Conservation (phyloP, 2,113 vertebrate genomes). For the Naja naja region DNA sequence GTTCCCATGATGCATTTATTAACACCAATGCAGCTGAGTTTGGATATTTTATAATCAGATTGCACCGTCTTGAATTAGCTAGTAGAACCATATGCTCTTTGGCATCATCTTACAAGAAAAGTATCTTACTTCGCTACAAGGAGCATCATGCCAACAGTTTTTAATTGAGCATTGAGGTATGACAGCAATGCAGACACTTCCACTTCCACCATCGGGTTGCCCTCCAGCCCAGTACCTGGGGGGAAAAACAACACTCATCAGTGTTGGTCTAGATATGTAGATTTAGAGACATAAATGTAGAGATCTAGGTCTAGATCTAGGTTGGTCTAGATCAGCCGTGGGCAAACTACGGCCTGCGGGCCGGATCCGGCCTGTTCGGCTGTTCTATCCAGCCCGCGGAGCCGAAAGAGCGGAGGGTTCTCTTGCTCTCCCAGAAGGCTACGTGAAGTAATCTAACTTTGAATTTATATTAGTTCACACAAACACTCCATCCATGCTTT, state of each 20-base stretch:
- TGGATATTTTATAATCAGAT: not conserved
- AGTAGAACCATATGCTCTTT: accelerated
- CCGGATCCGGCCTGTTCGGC: too few relatives aligned
- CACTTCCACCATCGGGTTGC: accelerated
- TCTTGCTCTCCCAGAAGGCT: too few relatives aligned
- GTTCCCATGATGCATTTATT: not conserved
- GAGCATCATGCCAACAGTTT: accelerated
- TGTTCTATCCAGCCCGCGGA: too few relatives aligned
- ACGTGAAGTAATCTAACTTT: too few relatives aligned
- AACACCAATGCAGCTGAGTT: not conserved
- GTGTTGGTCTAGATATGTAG: not conserved
- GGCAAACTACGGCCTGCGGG: too few relatives aligned
- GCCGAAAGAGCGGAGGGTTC: too few relatives aligned
- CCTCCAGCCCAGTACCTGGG: accelerated
- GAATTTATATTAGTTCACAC: too few relatives aligned
- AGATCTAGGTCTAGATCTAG: not conserved
- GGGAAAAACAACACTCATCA: not conserved
- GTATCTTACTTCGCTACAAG: accelerated
- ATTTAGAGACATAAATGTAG: not conserved
- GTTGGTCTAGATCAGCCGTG: not conserved
- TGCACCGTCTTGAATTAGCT: not conserved
- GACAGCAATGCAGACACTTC: accelerated
- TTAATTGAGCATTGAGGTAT: accelerated
- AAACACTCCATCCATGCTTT: too few relatives aligned
- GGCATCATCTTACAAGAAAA: not conserved